phyloP scores from a whole-genome alignment of 1,140 invertebrate species.

The Hirudo medicinalis region DNA sequence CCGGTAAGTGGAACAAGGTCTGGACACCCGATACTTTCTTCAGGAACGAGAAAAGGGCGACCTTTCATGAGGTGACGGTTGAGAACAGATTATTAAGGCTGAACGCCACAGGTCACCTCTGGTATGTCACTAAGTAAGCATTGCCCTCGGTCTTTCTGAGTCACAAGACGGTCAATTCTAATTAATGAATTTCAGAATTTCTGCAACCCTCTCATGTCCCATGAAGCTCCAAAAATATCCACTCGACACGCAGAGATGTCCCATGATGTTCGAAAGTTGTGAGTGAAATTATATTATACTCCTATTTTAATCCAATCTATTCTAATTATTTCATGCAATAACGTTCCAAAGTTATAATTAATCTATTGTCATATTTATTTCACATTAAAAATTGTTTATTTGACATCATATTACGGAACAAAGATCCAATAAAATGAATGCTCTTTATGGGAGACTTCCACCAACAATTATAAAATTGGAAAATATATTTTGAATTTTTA shows the following conservation, averaged over 20 bases:
- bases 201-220: slow-evolving; percentile 73
- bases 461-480: too few relatives aligned
- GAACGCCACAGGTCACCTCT: slow-evolving; percentile 24
- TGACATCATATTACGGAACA: too few relatives aligned
- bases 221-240: slow-evolving; percentile 72
- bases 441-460: too few relatives aligned
- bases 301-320: too few relatives aligned
- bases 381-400: too few relatives aligned
- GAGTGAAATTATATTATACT: slow-evolving; percentile 39
- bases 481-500: too few relatives aligned
- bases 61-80: slow-evolving; percentile 12
- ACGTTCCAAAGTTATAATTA: too few relatives aligned
- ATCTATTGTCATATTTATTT: too few relatives aligned
- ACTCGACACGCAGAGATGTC: slow-evolving; percentile 33
- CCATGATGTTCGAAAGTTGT: slow-evolving; percentile 65
- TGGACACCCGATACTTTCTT: slow-evolving; percentile 15
- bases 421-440: too few relatives aligned
- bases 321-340: too few relatives aligned
- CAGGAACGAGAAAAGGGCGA: slow-evolving; percentile 10
- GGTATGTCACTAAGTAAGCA: slow-evolving; percentile 31
- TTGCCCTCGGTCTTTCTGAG: neutral
- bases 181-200: slow-evolving; percentile 37
- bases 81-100: neutral
- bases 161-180: neutral
- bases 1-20: slow-evolving; percentile 26